Evolutionary conservation across 2,113 vertebrate species (phyloP), one percentile per base, ranked within the genome.

Genomic region (Cervus canadensis): DNA sequence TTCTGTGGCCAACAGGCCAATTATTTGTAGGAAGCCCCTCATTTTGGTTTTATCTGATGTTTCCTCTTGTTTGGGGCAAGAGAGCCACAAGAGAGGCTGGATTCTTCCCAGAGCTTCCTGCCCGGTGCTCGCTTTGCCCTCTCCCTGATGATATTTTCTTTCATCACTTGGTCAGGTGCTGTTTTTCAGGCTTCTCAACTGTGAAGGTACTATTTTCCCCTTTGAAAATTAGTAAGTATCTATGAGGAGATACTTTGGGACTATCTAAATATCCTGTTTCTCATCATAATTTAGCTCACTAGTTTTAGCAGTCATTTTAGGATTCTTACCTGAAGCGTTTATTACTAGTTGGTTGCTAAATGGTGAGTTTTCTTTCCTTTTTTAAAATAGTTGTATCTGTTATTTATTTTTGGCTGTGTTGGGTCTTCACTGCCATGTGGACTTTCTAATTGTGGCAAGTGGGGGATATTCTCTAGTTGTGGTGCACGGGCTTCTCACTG

Each of bases 281-380:
- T 87, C 64, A 40, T 33, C 33, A 52, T 45, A 36, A 12, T 60
- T 87, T 84, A 62, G 36, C 43, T 56, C 9, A n/a, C 15, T 48
- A 74, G 50, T 92, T 83, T 82, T 64, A 86, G 28, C 78, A 85
- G 52, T 10, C 45, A 76, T 84, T 48, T 96, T 91, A 60, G 45
- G 78, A 89, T 93, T 78, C 54, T 93, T 78, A 56, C 71, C 56
- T 71, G 78, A 93, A 60, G 43, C n/a, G 2, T 95, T 83, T 85
- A 91, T 64, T 60, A 10, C 52, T 85, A 4, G 23, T 56, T 60
- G 30, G 17, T 78, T 93, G 56, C 50, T 78, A 96, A 78, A 6
- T 15, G 4, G 25, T 88, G 33, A 64, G 59, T 88, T 83, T 87
- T 84, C 62, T 87, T 90, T 89, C 81, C 89, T 87, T 96, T 93